Evolutionary conservation across 2,888 invertebrate species (phyloP).

Genomic region (Choristoneura rosaceana): DNA sequence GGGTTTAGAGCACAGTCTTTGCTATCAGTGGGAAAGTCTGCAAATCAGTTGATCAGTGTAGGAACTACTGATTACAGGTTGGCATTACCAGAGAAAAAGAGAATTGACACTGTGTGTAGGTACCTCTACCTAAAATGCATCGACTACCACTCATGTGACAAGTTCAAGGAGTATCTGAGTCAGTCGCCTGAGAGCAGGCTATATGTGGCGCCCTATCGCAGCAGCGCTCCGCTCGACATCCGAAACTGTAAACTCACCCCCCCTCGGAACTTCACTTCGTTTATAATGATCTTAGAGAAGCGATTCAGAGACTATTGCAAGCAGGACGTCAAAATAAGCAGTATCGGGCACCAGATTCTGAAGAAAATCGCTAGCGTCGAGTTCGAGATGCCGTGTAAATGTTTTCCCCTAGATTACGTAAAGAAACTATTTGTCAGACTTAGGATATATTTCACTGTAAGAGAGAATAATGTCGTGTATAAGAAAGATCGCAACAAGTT

Average conservation of each 20-base stretch:
- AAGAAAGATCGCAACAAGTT: conserved; percentile 40
- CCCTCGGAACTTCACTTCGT: conserved; percentile 44
- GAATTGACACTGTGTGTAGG: conserved; percentile 44
- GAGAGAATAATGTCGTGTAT: conserved; percentile 45
- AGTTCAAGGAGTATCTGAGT: conserved; percentile 41
- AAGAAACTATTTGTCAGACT: conserved; percentile 47
- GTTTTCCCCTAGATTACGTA: conserved; percentile 48
- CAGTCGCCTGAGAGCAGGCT: conserved; percentile 22
- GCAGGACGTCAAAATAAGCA: conserved; percentile 40
- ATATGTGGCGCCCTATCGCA: conserved; percentile 33
- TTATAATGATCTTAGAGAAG: conserved; percentile 45
- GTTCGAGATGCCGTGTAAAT: conserved; percentile 47
- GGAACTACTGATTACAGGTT: conserved; percentile 46
- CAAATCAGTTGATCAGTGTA: conserved; percentile 38
- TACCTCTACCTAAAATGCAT: conserved; percentile 47
- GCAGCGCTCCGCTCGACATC: conserved; percentile 24
- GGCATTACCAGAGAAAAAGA: conserved; percentile 45
- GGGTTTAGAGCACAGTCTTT: conserved; percentile 19
- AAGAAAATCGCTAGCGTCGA: conserved; percentile 42
- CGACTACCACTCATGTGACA: conserved; percentile 44
- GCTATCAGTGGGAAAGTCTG: conserved; percentile 29
- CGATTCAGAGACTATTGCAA: conserved; percentile 46
- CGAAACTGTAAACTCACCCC: conserved; percentile 39
- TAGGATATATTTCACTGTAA: conserved; percentile 47
- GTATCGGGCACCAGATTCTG: conserved; percentile 45